phyloP scores from a whole-genome alignment of 2,797 vertebrate genomes.

The Pangasius larnaudii region DNA sequence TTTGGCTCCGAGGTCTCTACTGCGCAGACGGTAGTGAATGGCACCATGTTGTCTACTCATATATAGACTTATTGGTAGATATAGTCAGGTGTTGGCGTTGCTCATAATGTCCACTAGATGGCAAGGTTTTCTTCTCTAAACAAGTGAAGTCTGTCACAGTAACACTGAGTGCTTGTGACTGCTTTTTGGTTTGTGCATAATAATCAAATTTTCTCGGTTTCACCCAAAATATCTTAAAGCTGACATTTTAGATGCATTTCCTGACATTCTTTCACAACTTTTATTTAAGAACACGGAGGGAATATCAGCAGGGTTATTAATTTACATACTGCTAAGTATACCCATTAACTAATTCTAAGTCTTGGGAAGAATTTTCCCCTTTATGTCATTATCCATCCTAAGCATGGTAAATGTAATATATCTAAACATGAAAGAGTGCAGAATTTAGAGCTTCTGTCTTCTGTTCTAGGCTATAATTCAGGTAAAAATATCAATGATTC shows the following conservation, averaged over 20 bases:
- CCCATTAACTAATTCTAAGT: background rate
- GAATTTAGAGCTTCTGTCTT: background rate
- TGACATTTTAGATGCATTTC: background rate
- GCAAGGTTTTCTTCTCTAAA: background rate
- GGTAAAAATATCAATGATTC: background rate
- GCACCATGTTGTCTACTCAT: background rate
- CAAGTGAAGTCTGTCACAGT: background rate
- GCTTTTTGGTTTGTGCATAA: background rate
- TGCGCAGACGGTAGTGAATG: background rate
- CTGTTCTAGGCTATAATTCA: too few species aligned
- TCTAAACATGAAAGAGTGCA: background rate
- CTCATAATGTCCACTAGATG: slow-evolving; percentile 6
- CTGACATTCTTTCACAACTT: background rate
- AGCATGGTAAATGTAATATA: background rate
- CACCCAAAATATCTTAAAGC: background rate
- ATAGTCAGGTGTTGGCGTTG: background rate
- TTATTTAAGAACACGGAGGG: background rate
- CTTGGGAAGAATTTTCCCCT: background rate
- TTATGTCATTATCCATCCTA: background rate
- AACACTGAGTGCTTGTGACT: background rate
- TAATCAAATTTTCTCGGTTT: background rate
- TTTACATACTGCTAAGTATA: background rate
- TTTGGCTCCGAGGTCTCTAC: background rate
- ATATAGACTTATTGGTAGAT: background rate
- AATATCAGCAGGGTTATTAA: background rate